Evolutionary conservation across 2,888 invertebrate genomes (phyloP).

Genomic region (Ennomos erosarius): DNA sequence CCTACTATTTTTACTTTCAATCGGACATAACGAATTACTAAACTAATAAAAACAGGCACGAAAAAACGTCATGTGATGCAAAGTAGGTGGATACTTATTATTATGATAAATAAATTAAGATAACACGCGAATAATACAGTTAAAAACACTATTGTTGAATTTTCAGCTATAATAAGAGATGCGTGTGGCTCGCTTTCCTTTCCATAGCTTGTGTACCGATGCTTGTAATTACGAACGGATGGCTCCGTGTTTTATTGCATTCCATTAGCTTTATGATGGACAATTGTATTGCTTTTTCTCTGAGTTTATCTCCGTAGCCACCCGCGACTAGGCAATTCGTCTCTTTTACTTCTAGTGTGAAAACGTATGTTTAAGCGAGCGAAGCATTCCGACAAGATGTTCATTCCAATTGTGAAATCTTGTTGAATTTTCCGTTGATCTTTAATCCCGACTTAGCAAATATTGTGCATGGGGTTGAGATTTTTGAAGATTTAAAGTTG

Average conservation of each 20-base stretch:
- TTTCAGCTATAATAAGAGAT: not conserved
- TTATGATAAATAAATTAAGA: no score
- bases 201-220: conserved; percentile 5
- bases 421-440: conserved; percentile 14
- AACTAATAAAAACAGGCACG: no score
- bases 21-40: no score
- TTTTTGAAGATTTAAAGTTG: no score
- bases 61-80: no score
- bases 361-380: not conserved
- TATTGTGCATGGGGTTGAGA: not conserved
- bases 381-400: not conserved
- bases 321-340: not conserved
- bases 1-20: no score
- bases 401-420: conserved; percentile 11
- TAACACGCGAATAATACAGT: no score
- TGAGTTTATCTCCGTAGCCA: conserved; percentile 1
- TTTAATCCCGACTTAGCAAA: not conserved
- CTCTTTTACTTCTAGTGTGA: not conserved
- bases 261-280: conserved; percentile 9
- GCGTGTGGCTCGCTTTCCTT: conserved; percentile 26
- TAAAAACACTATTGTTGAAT: no score
- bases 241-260: conserved; percentile 20
- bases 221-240: conserved; percentile 15
- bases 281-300: conserved; percentile 5
- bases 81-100: no score